Percentiles rank a stretch among this genome's conserved stretches.
Evolutionary conservation across 2,888 invertebrate genomes (phyloP).

Genomic region (Crematogaster levior): DNA sequence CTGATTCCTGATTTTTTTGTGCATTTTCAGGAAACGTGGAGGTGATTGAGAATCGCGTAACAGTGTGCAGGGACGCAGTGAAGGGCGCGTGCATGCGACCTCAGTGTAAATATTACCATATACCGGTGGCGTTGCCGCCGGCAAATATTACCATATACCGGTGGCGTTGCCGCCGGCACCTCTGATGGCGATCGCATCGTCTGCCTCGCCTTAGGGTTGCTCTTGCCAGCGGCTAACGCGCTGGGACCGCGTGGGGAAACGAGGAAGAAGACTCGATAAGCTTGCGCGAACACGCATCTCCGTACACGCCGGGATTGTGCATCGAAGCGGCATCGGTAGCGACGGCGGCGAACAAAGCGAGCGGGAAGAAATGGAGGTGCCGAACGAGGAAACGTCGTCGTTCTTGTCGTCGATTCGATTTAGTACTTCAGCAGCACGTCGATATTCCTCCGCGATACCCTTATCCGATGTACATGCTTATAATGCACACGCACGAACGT

Average conservation of each 20-base stretch:
- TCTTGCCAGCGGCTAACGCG: slow-evolving; percentile 64
- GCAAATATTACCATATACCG: slow-evolving; percentile 99
- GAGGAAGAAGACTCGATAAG: slow-evolving; percentile 40
- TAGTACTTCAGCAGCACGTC: slow-evolving; percentile 22
- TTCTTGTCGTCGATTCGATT: slow-evolving; percentile 52
- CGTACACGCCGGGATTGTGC: slow-evolving; percentile 19
- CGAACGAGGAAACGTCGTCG: slow-evolving; percentile 57
- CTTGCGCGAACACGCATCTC: slow-evolving; percentile 37
- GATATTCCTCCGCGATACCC: slow-evolving; percentile 41
- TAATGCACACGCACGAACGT: slow-evolving; percentile 40
- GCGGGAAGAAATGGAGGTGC: slow-evolving; percentile 23
- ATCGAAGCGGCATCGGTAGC: slow-evolving; percentile 37
- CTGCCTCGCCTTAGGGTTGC: slow-evolving; percentile 80
- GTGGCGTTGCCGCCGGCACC: slow-evolving; percentile 95
- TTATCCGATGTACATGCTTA: slow-evolving; percentile 44
- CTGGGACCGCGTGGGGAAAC: slow-evolving; percentile 40
- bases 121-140: no score
- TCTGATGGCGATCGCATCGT: slow-evolving; percentile 89
- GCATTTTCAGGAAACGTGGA: slow-evolving; percentile 94
- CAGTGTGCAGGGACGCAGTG: slow-evolving; percentile 98
- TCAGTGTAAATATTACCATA: slow-evolving; percentile 99
- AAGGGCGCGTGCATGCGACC: slow-evolving; percentile 97
- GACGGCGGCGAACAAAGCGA: slow-evolving; percentile 13
- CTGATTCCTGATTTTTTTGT: slow-evolving; percentile 16
- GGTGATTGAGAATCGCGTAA: slow-evolving; percentile 97